A percentile compares a stretch with the other conserved stretches of the same genome.
Evolutionary conservation across 2,888 invertebrate genomes (phyloP).

Genomic region (Callyntrura sp.): DNA sequence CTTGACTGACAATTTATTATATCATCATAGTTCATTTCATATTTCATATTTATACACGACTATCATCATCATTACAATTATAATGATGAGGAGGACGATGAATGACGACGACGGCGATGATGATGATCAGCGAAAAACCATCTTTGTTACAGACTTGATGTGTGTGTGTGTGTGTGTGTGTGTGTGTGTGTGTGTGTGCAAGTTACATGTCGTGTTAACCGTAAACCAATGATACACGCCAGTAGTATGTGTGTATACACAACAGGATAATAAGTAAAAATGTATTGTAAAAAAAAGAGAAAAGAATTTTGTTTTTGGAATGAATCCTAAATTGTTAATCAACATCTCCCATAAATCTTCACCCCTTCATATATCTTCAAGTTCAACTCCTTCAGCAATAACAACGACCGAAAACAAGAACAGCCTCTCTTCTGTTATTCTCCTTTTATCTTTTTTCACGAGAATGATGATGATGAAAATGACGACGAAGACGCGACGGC

Average conservation of each 20-base stretch:
- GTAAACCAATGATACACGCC: not conserved
- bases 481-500: constrained; percentile 57
- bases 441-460: constrained; percentile 39
- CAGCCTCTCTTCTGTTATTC: constrained; percentile 61
- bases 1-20: constrained; percentile 60
- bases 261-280: no score
- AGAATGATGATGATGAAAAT: constrained; percentile 41
- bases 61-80: constrained; percentile 63
- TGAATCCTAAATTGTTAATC: constrained; percentile 79
- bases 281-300: constrained; percentile 57
- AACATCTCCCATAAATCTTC: constrained; percentile 79
- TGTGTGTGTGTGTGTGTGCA: no score
- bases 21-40: constrained; percentile 69
- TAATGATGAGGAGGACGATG: no score
- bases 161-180: no score
- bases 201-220: not conserved
- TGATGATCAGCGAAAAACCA: constrained; percentile 48
- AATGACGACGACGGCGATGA: no score
- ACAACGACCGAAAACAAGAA: constrained; percentile 56
- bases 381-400: constrained; percentile 58
- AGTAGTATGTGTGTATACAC: not conserved
- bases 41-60: constrained; percentile 57
- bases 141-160: constrained; percentile 41
- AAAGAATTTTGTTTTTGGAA: constrained; percentile 75
- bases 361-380: constrained; percentile 73